Conservation (phyloP, 2,113 vertebrate genomes). For the Bucco capensis region DNA sequence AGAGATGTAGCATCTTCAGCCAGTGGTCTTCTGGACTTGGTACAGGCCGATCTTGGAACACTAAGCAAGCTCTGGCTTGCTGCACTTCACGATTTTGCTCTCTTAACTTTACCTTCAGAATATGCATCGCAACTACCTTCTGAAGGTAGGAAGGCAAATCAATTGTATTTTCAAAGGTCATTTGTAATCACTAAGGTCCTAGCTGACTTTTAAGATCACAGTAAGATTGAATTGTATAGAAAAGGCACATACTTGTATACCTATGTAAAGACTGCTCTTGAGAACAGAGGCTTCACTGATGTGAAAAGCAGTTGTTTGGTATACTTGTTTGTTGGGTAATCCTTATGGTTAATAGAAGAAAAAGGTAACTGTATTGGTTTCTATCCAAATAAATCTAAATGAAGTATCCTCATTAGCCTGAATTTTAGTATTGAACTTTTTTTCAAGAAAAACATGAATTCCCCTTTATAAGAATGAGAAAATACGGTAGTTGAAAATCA, state of each 20-base stretch:
- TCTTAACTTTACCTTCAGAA: constrained; percentile 84
- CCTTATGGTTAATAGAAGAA: background rate
- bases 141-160: constrained; percentile 75
- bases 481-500: background rate
- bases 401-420: background rate
- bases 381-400: background rate
- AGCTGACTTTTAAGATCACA: background rate
- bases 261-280: background rate
- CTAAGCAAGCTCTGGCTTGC: constrained; percentile 90
- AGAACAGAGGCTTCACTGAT: background rate
- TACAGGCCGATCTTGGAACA: constrained; percentile 81
- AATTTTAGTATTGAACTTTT: background rate
- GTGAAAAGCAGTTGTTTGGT: background rate
- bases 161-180: background rate
- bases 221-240: background rate
- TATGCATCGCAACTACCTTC: constrained; percentile 78
- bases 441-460: background rate
- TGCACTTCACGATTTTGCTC: constrained; percentile 87
- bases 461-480: background rate
- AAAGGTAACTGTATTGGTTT: background rate
- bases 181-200: background rate
- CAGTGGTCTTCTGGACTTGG: constrained; percentile 80
- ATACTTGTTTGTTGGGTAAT: background rate
- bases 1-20: constrained; percentile 1
- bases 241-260: background rate